These are phyloP conservation scores for Sitta carolinensis DNA, from an alignment of 2,797 vertebrate genomes.

Conservation along the genomic window DNA sequence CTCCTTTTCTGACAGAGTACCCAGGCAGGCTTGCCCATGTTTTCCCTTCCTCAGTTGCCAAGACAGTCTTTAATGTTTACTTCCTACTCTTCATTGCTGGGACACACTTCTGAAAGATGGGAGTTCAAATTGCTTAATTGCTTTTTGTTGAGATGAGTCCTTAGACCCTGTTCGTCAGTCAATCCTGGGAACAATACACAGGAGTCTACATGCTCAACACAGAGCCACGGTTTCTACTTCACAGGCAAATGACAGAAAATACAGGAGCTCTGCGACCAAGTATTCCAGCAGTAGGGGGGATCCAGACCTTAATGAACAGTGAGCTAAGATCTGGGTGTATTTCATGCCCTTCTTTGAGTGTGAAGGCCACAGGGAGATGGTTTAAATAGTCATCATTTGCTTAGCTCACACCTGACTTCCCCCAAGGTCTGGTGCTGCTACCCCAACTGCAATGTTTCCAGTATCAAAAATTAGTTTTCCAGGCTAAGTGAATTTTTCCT, in stretches of 20 bases:
- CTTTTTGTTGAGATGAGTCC: neutral
- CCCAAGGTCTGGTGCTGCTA: neutral
- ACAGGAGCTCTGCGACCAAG: neutral
- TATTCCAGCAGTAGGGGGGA: neutral
- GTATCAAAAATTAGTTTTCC: neutral
- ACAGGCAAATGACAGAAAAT: neutral
- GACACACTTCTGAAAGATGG: neutral
- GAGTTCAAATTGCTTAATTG: neutral
- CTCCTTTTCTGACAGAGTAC: neutral
- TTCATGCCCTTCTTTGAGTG: neutral
- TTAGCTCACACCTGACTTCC: neutral
- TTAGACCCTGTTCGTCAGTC: accelerated
- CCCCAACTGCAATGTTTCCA: neutral
- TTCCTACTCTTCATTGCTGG: neutral
- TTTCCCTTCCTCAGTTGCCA: neutral
- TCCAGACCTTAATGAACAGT: neutral
- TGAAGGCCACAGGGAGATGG: neutral
- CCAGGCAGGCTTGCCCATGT: neutral
- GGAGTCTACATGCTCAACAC: neutral
- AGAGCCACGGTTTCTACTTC: neutral
- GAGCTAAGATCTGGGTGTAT: neutral
- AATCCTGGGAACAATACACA: neutral
- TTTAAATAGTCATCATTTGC: neutral
- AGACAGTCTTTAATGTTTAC: neutral
- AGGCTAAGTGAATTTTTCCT: neutral